Evolutionary conservation across 2,113 vertebrate genomes (phyloP).

Genomic region (mouse (Mus musculus)): DNA sequence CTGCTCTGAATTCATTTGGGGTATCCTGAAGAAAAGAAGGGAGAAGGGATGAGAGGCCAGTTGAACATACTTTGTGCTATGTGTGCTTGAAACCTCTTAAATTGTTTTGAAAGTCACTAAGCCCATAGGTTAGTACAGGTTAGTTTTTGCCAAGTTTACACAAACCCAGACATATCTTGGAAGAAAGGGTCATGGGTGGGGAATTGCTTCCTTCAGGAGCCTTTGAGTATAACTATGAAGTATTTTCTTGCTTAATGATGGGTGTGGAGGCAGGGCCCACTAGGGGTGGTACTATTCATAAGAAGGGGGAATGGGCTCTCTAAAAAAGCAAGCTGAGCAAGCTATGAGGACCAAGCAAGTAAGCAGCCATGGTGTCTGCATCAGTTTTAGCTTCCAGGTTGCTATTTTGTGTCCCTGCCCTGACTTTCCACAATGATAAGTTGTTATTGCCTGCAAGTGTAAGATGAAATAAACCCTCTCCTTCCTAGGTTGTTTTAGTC

Average conservation of each 20-base stretch:
- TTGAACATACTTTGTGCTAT: no score
- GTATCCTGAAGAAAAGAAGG: not conserved
- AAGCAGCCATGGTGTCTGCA: not conserved
- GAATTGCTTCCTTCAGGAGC: not conserved
- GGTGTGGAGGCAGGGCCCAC: not conserved
- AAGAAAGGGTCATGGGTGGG: not conserved
- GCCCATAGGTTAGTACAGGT: not conserved
- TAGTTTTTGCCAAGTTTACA: not conserved
- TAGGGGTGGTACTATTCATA: not conserved
- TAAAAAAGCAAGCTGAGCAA: not conserved
- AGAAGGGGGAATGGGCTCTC: not conserved
- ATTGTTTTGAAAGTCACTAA: slow-evolving; percentile 1
- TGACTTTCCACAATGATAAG: not conserved
- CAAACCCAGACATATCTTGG: not conserved
- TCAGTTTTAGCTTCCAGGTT: not conserved
- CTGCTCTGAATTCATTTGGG: not conserved
- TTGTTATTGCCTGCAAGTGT: not conserved
- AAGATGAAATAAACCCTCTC: not conserved
- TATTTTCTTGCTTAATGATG: not conserved
- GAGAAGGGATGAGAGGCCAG: not conserved
- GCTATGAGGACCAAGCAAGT: not conserved
- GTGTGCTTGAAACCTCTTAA: not conserved
- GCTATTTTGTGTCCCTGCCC: not conserved
- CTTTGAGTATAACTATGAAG: not conserved
- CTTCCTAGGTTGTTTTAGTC: not conserved